Evolutionary conservation across 1,140 invertebrate species (phyloP).

Genomic region (Camponotus floridanus): DNA sequence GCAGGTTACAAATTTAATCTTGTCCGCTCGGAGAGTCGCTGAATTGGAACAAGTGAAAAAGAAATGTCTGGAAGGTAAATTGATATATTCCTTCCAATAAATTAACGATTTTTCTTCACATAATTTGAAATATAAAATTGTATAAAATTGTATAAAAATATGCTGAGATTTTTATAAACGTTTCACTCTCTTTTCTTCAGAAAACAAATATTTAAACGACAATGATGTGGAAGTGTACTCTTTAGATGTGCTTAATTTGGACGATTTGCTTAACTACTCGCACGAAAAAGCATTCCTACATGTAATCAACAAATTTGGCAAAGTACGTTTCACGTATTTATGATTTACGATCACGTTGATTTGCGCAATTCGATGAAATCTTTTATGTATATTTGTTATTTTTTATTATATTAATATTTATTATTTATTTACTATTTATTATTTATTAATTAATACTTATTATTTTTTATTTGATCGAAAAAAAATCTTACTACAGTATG

Average conservation of each 20-base stretch:
- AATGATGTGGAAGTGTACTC: slow-evolving; percentile 90
- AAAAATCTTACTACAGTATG: background rate
- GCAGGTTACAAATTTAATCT: slow-evolving; percentile 90
- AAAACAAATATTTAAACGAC: slow-evolving; percentile 85
- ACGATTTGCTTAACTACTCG: too few species aligned
- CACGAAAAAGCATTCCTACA: slow-evolving; percentile 89
- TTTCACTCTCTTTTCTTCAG: slow-evolving; percentile 75
- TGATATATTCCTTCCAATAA: background rate
- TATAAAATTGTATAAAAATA: background rate
- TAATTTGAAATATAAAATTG: background rate
- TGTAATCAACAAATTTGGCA: slow-evolving; percentile 91
- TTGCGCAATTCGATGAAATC: too few species aligned
- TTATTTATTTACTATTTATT: too few species aligned
- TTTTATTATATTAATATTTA: background rate
- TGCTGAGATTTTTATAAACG: background rate
- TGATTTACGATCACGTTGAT: background rate
- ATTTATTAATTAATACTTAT: background rate
- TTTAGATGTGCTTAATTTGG: slow-evolving; percentile 90
- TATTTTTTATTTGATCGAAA: background rate
- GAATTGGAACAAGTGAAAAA: slow-evolving; percentile 92
- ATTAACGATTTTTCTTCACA: too few species aligned
- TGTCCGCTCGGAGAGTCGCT: slow-evolving; percentile 91
- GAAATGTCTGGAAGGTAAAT: slow-evolving; percentile 88
- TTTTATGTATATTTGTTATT: background rate
- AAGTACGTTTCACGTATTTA: slow-evolving; percentile 83